Evolutionary conservation across 2,888 invertebrate genomes (phyloP).

Genomic region (Teleiodes luculella): DNA sequence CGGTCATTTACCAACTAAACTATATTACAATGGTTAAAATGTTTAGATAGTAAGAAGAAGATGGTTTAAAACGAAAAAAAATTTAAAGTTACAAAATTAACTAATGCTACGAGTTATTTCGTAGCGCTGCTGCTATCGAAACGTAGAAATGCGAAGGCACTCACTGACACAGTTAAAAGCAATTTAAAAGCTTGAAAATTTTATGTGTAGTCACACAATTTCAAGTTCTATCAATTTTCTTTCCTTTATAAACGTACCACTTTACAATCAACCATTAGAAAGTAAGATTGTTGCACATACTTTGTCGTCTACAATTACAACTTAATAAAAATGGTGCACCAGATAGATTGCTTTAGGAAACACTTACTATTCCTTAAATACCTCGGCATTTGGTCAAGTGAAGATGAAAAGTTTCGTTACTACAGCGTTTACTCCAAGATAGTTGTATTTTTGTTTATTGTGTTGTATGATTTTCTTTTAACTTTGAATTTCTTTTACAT

Average conservation of each 20-base stretch:
- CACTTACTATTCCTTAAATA: slow-evolving; percentile 2
- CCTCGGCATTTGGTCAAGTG: slow-evolving; percentile 1
- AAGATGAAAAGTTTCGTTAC: not conserved
- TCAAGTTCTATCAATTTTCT: too few species aligned
- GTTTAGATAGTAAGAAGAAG: too few species aligned
- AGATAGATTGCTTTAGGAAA: slow-evolving; percentile 4
- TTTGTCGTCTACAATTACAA: not conserved
- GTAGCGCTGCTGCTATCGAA: too few species aligned
- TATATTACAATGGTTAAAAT: too few species aligned
- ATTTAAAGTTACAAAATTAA: too few species aligned
- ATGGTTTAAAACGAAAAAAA: too few species aligned
- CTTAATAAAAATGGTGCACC: not conserved
- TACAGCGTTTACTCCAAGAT: slow-evolving; percentile 1
- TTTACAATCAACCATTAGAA: not conserved
- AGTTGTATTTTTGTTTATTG: not conserved
- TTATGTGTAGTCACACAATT: not conserved
- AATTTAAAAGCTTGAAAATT: too few species aligned
- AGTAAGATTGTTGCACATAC: not conserved
- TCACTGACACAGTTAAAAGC: too few species aligned
- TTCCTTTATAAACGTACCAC: too few species aligned
- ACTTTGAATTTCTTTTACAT: slow-evolving; percentile 2
- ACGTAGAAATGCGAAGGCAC: too few species aligned
- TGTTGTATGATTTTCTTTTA: slow-evolving; percentile 3
- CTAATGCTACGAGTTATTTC: too few species aligned
- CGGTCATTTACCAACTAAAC: too few species aligned